Evolutionary conservation across 2,888 invertebrate species (phyloP).

Genomic region (Pecten maximus): DNA sequence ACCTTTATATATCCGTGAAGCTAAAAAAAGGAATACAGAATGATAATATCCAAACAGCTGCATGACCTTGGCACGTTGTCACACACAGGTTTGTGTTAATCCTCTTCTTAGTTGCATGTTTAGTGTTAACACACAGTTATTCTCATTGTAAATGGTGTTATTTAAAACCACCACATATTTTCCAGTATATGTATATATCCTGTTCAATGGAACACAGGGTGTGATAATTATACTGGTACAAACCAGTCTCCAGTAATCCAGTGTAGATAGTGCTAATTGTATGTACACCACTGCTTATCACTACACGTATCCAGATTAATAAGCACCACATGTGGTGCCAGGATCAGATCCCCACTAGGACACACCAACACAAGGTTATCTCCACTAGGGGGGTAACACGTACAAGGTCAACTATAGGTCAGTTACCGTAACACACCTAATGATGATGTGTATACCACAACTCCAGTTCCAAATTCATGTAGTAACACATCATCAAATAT

Average conservation of each 20-base stretch:
- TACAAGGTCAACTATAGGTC: background rate
- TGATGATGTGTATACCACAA: background rate
- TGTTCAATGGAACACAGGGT: background rate
- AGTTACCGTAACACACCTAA: background rate
- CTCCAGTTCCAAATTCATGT: background rate
- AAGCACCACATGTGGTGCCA: conserved; percentile 16
- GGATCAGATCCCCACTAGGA: conserved; percentile 25
- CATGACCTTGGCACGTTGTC: conserved; percentile 16
- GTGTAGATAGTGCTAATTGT: background rate
- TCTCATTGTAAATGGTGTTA: background rate
- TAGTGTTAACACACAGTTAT: background rate
- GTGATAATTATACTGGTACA: background rate
- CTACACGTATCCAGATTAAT: background rate
- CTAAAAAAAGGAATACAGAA: conserved; percentile 26
- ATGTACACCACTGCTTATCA: background rate
- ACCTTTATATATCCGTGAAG: conserved; percentile 37
- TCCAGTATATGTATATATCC: conserved; percentile 19
- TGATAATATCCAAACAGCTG: conserved; percentile 16
- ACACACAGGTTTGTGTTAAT: background rate
- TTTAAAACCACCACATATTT: background rate
- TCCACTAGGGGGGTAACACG: background rate
- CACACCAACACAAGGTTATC: conserved; percentile 29
- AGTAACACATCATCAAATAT: background rate
- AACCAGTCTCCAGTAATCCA: background rate
- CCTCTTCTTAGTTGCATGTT: conserved; percentile 18